These are phyloP conservation scores for Ctenopoma multispine DNA, from an alignment of 2,797 vertebrate species.

Conservation along the genomic window DNA sequence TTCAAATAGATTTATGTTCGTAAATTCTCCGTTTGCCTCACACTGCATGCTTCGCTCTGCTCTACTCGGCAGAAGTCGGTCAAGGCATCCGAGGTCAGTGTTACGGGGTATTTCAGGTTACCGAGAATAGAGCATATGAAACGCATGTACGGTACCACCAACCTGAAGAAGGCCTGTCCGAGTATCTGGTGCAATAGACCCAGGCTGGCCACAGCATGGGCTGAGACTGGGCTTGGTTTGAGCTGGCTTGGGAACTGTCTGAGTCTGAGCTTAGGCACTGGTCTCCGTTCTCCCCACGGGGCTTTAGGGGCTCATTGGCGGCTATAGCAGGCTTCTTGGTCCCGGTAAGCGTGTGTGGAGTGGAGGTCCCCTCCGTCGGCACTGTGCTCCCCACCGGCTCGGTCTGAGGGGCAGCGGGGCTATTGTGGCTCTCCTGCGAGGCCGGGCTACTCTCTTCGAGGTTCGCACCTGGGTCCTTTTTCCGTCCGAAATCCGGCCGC, in stretches of 20 bases:
- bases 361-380: conserved; percentile 89
- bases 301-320: conserved; percentile 88
- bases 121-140: conserved; percentile 32
- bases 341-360: conserved; percentile 83
- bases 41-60: conserved; percentile 31
- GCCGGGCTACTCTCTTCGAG: conserved; percentile 78
- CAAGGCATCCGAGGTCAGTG: conserved; percentile 81
- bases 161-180: conserved; percentile 99
- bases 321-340: conserved; percentile 85
- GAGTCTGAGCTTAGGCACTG: conserved; percentile 97
- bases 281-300: conserved; percentile 88
- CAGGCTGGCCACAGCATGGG: conserved; percentile 98
- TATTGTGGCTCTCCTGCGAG: conserved; percentile 81
- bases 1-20: not conserved
- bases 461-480: conserved; percentile 86
- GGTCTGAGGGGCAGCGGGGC: conserved; percentile 81
- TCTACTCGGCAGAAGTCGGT: conserved; percentile 72
- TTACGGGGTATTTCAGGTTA: conserved; percentile 81
- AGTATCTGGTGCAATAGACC: conserved; percentile 99
- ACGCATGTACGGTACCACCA: conserved; percentile 62
- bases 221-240: conserved; percentile 83
- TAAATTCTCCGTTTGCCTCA: conserved; percentile 13
- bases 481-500: conserved; percentile 94
- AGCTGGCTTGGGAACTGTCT: conserved; percentile 95
- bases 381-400: conserved; percentile 82